Evolutionary conservation across 2,797 vertebrate genomes (phyloP).

Genomic region (Micromesistius poutassou): DNA sequence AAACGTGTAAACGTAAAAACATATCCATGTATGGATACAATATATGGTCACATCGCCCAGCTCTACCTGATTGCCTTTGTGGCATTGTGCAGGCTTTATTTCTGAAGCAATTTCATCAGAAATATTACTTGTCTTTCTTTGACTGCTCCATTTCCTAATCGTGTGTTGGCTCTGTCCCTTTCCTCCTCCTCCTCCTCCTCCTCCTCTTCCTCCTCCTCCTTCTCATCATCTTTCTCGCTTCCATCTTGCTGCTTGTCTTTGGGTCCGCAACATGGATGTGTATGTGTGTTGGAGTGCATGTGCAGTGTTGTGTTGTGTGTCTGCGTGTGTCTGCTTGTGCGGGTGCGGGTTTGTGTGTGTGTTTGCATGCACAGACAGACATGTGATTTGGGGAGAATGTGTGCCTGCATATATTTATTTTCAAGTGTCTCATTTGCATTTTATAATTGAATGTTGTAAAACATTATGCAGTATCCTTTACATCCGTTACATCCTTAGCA

Average conservation of each 20-base stretch:
- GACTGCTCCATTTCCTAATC: neutral
- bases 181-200: no score
- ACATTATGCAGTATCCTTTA: neutral
- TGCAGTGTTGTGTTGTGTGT: neutral
- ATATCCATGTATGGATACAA: neutral
- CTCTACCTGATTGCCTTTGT: no score
- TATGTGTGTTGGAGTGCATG: neutral
- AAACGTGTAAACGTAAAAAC: neutral
- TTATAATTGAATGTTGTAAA: neutral
- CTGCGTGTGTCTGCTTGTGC: neutral
- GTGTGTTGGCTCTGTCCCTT: neutral
- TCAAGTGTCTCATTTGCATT: neutral
- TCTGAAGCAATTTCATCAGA: neutral
- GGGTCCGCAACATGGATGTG: neutral
- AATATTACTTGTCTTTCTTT: neutral
- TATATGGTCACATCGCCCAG: neutral
- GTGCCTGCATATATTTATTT: neutral
- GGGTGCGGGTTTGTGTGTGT: constrained; percentile 6
- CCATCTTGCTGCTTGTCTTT: neutral
- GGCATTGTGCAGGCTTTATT: neutral
- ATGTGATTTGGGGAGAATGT: no score
- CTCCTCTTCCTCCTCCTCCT: neutral
- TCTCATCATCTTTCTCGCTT: neutral
- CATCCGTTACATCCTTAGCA: neutral
- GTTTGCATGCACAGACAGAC: no score